Conservation (phyloP, 2,888 invertebrate genomes). For the Phrixothrix hirtus region DNA sequence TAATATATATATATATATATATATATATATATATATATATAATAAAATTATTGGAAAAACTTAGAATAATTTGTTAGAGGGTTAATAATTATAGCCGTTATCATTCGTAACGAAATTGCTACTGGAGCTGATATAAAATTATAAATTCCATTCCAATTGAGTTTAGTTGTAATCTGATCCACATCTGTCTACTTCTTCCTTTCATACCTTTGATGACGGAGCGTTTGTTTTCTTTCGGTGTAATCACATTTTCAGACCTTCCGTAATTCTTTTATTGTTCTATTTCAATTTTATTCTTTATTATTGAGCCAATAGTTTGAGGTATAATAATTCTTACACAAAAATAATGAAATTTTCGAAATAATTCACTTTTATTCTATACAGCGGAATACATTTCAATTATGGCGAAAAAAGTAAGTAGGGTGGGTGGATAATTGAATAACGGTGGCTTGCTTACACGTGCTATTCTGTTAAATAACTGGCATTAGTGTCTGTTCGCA, state of each 20-base stretch:
- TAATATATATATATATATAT: too few species aligned
- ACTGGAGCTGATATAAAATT: conserved; percentile 47
- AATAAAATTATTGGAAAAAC: too few species aligned
- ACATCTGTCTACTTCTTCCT: conserved; percentile 21
- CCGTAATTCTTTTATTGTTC: conserved; percentile 1
- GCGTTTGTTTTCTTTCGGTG: too few species aligned
- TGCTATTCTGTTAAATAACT: conserved; percentile 40
- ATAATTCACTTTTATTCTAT: conserved; percentile 10
- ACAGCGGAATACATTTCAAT: conserved; percentile 21
- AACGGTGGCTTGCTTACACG: conserved; percentile 35
- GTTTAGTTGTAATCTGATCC: conserved; percentile 47
- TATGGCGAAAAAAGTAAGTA: conserved; percentile 16
- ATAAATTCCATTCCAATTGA: conserved; percentile 52
- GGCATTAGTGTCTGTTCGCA: conserved; percentile 40
- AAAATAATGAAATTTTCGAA: conserved; percentile 3
- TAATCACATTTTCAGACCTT: too few species aligned
- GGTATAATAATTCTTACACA: background rate
- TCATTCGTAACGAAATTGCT: conserved; percentile 46
- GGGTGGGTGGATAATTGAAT: conserved; percentile 29
- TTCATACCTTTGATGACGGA: background rate
- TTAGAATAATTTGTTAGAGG: too few species aligned
- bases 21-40: too few species aligned
- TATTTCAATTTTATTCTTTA: conserved; percentile 1
- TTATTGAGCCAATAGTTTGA: too few species aligned
- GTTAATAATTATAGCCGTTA: conserved; percentile 34